Percentiles rank a stretch among this genome's conserved stretches.
Conservation (phyloP, 1,140 invertebrate genomes). For the Lordiphosa stackelbergi region DNA sequence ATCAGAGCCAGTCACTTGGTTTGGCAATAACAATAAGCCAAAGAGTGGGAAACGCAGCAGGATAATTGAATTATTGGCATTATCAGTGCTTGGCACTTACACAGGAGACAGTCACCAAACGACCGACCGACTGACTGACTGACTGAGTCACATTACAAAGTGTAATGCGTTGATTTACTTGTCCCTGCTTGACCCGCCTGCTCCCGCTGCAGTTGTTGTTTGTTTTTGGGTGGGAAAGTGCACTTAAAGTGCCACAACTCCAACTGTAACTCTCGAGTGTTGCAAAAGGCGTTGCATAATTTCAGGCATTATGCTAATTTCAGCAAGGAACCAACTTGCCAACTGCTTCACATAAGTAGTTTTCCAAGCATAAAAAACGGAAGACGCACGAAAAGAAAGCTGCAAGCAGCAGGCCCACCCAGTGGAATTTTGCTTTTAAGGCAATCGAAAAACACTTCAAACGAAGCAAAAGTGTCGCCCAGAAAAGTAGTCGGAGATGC, state of each 20-base stretch:
- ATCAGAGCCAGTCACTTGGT: conserved; percentile 45
- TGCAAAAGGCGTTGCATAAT: conserved; percentile 64
- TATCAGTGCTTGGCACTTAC: conserved; percentile 58
- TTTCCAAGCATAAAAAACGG: conserved; percentile 17
- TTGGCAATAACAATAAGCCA: conserved; percentile 62
- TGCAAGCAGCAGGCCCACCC: conserved; percentile 17
- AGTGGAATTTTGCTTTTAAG: conserved; percentile 67
- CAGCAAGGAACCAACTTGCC: conserved; percentile 45
- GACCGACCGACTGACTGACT: conserved; percentile 1
- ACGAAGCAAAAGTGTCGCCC: conserved; percentile 39
- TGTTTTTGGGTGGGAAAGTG: conserved; percentile 53
- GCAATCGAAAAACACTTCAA: conserved; percentile 69
- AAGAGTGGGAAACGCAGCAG: conserved; percentile 26
- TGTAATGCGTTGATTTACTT: conserved; percentile 69
- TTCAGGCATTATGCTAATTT: conserved; percentile 72
- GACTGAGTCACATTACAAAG: conserved; percentile 48
- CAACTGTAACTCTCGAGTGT: conserved; percentile 31
- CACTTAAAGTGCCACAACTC: conserved; percentile 53
- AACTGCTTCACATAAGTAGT: conserved; percentile 53
- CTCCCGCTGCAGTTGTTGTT: conserved; percentile 32
- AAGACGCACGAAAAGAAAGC: conserved; percentile 7
- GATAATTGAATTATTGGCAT: conserved; percentile 69
- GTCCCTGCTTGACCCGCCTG: conserved; percentile 16
- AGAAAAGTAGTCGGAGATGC: conserved; percentile 41
- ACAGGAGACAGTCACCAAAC: conserved; percentile 1